phyloP scores from a whole-genome alignment of 2,113 vertebrate species.

The Cyphomyrus discorhynchus region DNA sequence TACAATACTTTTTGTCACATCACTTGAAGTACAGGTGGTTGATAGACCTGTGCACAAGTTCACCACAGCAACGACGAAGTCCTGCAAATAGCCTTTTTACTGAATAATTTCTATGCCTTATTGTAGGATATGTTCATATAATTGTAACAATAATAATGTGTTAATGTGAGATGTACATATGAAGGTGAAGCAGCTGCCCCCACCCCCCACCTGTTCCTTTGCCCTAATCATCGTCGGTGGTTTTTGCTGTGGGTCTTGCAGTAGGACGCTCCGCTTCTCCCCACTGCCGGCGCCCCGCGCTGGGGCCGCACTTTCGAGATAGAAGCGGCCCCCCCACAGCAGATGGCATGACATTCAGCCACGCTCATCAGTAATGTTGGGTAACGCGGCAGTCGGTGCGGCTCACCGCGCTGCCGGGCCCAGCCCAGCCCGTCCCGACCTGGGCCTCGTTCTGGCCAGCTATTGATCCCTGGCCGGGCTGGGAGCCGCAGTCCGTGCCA shows the following conservation, averaged over 20 bases:
- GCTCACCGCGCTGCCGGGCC: conserved; percentile 1
- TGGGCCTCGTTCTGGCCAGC: conserved; percentile 56
- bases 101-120: background rate
- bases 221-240: background rate
- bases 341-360: conserved; percentile 36
- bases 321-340: conserved; percentile 14
- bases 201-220: background rate
- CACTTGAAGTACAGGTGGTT: background rate
- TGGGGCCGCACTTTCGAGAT: background rate
- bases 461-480: conserved; percentile 97
- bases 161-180: background rate
- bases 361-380: conserved; percentile 27
- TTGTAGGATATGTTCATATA: background rate
- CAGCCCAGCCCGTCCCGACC: background rate
- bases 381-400: conserved; percentile 13
- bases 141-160: background rate
- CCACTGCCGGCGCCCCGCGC: background rate
- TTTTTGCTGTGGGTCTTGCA: background rate
- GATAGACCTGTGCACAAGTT: background rate
- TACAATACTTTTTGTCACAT: background rate
- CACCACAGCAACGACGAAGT: background rate
- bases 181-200: background rate
- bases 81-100: background rate
- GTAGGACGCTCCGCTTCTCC: background rate
- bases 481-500: conserved; percentile 89